Conservation (phyloP, 2,797 vertebrate genomes). For the Lacerta agilis region DNA sequence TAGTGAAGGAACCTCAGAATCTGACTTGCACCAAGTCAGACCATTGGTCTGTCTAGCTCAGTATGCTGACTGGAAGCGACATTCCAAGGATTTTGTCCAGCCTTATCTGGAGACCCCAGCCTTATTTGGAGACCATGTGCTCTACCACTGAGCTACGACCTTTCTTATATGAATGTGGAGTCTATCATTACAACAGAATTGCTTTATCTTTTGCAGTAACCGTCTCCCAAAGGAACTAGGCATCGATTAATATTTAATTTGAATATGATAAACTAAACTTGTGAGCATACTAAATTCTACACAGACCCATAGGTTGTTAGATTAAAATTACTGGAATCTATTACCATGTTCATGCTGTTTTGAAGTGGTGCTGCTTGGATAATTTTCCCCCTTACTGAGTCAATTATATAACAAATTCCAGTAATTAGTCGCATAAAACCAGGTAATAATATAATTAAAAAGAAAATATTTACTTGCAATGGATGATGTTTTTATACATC, state of each 20-base stretch:
- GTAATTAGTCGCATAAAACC: constrained; percentile 80
- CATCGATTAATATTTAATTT: constrained; percentile 31
- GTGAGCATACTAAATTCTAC: constrained; percentile 57
- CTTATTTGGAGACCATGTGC: too few relatives aligned
- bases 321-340: constrained; percentile 68
- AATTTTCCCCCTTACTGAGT: constrained; percentile 74
- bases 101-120: too few relatives aligned
- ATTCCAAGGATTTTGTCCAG: too few relatives aligned
- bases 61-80: too few relatives aligned
- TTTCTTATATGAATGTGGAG: not conserved
- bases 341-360: constrained; percentile 71
- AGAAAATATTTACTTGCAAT: constrained; percentile 79
- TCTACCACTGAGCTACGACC: not conserved
- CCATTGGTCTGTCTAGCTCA: too few relatives aligned
- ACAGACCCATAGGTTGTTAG: constrained; percentile 60
- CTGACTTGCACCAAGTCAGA: too few relatives aligned
- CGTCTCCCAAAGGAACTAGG: constrained; percentile 4
- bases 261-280: constrained; percentile 38
- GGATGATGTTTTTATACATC: constrained; percentile 71
- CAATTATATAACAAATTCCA: constrained; percentile 80
- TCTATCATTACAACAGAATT: not conserved
- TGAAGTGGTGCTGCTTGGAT: constrained; percentile 65
- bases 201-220: constrained; percentile 33
- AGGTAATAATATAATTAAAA: constrained; percentile 85
- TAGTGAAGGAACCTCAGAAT: too few relatives aligned